Evolutionary conservation across 2,888 invertebrate genomes (phyloP), one percentile per base, ranked within the genome.

Genomic region (Carabus problematicus): DNA sequence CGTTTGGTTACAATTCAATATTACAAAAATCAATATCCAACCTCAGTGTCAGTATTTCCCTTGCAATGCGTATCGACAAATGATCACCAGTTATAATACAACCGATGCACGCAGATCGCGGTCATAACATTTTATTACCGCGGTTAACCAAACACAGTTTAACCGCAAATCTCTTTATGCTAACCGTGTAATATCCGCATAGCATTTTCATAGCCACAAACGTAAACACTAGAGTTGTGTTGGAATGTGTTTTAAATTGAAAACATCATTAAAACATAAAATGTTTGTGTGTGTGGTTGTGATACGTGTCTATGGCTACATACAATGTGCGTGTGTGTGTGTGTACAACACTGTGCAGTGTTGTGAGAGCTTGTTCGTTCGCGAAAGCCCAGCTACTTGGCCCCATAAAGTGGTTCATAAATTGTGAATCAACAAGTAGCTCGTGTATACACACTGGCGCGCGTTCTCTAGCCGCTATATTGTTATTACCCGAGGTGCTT

Each of bases 341-440:
- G 49, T 60, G 52, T 19, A n/a, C n/a, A n/a, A n/a, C n/a, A n/a
- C n/a, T n/a, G n/a, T 40, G 61, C 19, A 43, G 56, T 52, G 18
- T 29, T 3, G 55, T 60, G 8, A 52, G 39, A 42, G 47, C 58
- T 4, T 49, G 58, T 52, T 52, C 29, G 52, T 52, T 52, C 52
- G 14, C 52, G 52, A 14, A 52, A 52, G 52, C 52, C 18, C 18
- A 19, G 43, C 47, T 58, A 47, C 71, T 71, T 71, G 70, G 70
- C 68, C 72, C n/a, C 70, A 71, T 70, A 72, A 71, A 71, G 70
- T 71, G 72, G 70, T 80, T 80, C 82, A 83, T 83, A 83, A 83
- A 83, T 83, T 81, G 79, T 77, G 72, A 72, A 81, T 82, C 83
- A 83, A 83, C 83, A 83, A 82, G 83, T 83, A 81, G 82, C 80